phyloP scores from a whole-genome alignment of 2,797 vertebrate species.

The Dicrostonyx torquatus region DNA sequence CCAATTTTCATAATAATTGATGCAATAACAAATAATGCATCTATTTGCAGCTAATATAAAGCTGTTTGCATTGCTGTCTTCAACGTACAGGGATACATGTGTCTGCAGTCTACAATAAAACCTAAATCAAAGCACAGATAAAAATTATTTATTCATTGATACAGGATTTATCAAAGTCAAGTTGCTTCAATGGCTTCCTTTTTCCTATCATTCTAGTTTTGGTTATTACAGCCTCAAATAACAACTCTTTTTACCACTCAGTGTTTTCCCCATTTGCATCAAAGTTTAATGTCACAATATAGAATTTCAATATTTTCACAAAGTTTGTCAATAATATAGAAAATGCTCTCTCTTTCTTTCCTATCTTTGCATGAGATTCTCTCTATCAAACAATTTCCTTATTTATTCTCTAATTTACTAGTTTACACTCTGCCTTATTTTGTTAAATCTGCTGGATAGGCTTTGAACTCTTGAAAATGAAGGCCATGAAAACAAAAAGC shows the following conservation, averaged over 20 bases:
- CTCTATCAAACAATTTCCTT: neutral
- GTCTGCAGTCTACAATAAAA: neutral
- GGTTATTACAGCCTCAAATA: neutral
- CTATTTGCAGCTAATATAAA: neutral
- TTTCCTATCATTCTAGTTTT: neutral
- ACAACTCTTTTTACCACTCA: neutral
- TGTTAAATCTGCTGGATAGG: neutral
- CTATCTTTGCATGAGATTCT: neutral
- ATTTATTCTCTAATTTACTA: neutral
- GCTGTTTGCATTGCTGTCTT: neutral
- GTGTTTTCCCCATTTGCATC: neutral
- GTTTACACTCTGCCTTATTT: neutral
- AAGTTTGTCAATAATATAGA: neutral
- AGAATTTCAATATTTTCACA: too few relatives aligned
- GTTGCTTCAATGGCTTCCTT: neutral
- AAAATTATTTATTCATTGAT: neutral
- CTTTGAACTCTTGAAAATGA: neutral
- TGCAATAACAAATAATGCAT: neutral
- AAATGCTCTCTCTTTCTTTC: neutral
- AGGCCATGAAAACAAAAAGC: neutral
- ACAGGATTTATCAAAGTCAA: constrained; percentile 28
- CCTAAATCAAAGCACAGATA: neutral
- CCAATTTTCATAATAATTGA: neutral
- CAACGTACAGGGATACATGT: neutral
- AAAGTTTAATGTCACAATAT: neutral